These are phyloP conservation scores for Mustela nigripes DNA, from an alignment of 2,113 vertebrate species.

Conservation along the genomic window DNA sequence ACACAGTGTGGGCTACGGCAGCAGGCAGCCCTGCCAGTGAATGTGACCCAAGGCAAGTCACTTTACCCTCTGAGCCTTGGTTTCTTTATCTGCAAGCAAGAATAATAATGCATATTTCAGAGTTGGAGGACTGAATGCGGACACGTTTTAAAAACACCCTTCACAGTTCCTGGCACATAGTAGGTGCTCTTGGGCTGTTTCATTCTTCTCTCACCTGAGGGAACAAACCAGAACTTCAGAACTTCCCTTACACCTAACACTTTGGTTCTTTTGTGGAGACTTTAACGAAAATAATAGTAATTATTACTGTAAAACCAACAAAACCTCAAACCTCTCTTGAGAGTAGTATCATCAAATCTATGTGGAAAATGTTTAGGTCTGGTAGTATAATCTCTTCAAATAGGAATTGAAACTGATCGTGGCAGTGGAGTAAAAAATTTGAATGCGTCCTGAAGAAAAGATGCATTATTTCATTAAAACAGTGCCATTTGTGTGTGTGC, in stretches of 20 bases:
- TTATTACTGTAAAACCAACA: not conserved
- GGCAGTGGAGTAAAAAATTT: not conserved
- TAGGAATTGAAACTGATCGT: not conserved
- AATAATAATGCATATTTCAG: not conserved
- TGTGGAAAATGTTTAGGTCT: slow-evolving; percentile 23
- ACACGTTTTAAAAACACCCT: not conserved
- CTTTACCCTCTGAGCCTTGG: not conserved
- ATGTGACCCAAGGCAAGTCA: not conserved
- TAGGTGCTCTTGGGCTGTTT: not conserved
- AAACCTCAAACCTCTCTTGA: not conserved
- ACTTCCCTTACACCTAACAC: not conserved
- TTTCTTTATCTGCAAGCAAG: not conserved
- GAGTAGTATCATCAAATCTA: not conserved
- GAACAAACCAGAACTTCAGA: not conserved
- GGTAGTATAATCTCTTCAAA: not conserved
- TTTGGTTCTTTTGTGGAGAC: not conserved
- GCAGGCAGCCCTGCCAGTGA: too few relatives aligned
- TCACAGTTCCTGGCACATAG: not conserved
- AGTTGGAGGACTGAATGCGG: not conserved
- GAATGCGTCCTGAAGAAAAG: not conserved
- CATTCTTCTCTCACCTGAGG: not conserved
- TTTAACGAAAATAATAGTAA: not conserved
- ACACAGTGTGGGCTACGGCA: accelerated
- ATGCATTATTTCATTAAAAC: not conserved
- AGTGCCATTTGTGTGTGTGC: not conserved